Evolutionary conservation across 2,113 vertebrate species (phyloP).

Genomic region (Serinus canaria): DNA sequence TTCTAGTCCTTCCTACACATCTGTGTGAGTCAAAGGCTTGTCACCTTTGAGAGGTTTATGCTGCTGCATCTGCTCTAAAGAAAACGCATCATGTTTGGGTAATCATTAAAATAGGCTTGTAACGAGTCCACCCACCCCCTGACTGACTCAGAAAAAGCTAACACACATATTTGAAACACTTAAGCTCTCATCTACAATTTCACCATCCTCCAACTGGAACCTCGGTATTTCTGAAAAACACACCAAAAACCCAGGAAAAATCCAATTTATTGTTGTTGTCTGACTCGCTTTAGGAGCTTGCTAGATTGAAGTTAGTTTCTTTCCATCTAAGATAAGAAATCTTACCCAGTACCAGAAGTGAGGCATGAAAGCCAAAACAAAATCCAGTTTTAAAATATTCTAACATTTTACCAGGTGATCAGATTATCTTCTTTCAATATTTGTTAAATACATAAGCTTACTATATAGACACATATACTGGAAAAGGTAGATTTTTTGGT

Average conservation of each 20-base stretch:
- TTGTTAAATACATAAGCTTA: not conserved
- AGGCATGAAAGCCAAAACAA: not conserved
- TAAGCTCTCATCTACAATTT: not conserved
- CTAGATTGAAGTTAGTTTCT: not conserved
- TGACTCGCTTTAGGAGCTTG: not conserved
- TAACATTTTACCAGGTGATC: not conserved
- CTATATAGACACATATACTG: not conserved
- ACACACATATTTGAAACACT: not conserved
- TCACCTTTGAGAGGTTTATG: constrained; percentile 30
- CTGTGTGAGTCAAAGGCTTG: constrained; percentile 26
- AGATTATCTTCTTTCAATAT: not conserved
- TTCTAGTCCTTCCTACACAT: not conserved
- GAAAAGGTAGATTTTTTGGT: not conserved
- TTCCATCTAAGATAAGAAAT: not conserved
- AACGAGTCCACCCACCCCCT: not conserved
- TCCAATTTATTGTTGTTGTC: not conserved
- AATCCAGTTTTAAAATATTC: not conserved
- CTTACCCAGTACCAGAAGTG: not conserved
- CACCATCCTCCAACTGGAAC: not conserved
- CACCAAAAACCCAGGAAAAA: not conserved
- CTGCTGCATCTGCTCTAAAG: constrained; percentile 11
- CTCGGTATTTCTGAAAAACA: not conserved
- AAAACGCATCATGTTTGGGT: constrained; percentile 52
- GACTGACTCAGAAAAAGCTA: constrained; percentile 36
- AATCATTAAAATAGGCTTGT: constrained; percentile 11